Evolutionary conservation across 1,140 invertebrate species (phyloP).

Genomic region (Artemia franciscana): DNA sequence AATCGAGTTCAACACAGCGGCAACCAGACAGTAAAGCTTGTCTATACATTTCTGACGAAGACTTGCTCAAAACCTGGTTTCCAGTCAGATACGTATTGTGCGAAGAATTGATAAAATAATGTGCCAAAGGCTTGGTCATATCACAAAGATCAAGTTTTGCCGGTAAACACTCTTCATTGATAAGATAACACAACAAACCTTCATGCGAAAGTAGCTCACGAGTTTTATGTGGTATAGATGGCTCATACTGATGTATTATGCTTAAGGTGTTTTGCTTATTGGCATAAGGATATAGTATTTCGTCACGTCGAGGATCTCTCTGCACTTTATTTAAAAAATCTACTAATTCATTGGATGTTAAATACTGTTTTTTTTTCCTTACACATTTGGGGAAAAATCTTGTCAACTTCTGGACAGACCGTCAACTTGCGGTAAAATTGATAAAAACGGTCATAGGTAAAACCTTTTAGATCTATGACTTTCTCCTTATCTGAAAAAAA

Average conservation of each 20-base stretch:
- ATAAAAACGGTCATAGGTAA: constrained; percentile 81
- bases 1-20: too few relatives aligned
- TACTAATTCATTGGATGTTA: constrained; percentile 68
- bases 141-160: constrained; percentile 57
- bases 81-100: constrained; percentile 46
- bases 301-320: constrained; percentile 82
- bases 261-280: constrained; percentile 59
- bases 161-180: constrained; percentile 85
- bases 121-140: constrained; percentile 32
- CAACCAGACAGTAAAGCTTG: too few relatives aligned
- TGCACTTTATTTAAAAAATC: constrained; percentile 92
- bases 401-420: constrained; percentile 62
- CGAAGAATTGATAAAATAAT: constrained; percentile 39
- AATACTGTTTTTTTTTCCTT: constrained; percentile 42
- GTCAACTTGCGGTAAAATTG: constrained; percentile 76
- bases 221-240: constrained; percentile 56
- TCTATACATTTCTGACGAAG: too few relatives aligned
- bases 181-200: constrained; percentile 77
- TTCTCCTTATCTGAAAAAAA: too few relatives aligned
- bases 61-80: too few relatives aligned
- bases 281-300: constrained; percentile 87
- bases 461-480: constrained; percentile 52
- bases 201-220: constrained; percentile 46
- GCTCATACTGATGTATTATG: constrained; percentile 73
- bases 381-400: constrained; percentile 60